Base-by-base conservation (phyloP, 2,797 vertebrate species). In the Miichthys miiuy region DNA sequence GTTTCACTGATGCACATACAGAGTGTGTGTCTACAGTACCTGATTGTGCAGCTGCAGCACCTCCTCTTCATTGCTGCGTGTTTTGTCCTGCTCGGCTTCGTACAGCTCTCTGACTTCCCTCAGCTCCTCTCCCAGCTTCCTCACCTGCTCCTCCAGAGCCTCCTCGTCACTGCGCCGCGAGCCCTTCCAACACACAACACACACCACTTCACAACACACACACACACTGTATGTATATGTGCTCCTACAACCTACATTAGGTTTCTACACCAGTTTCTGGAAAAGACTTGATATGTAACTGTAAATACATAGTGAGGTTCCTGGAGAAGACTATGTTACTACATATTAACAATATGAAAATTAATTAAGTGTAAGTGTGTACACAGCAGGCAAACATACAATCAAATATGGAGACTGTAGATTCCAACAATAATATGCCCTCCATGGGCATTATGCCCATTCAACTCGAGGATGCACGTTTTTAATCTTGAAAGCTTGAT, bases 141-240 rank as follows among this genome's bases (percentile, higher is more conserved):
- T 97, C 89, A 97, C 96, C 92, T 99, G 98, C 52, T 99, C 98
- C 92, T 99, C 97, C 92, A 99, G 95, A 55, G 97, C 96, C 92
- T 99, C 97, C 44, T 99, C 97, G 0, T 99, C 98, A 5, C 97
- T 97, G 87, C 96, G 96, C 72, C 96, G 95, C 23, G 97, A 97
- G 56, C 87, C 96, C 97, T 98, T 96, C 73, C 30, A 90, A 30
- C 80, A 81, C 81, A 76, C 3, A 73, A 68, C 66, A 81, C 70
- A 78, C 70, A 69, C 10, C 30, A 42, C 14, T 20, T 41, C 66
- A 83, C 42, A 62, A 58, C 27, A 72, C 64, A 63, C 38, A 72
- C 38, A 7, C 56, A 17, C 41, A 12, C n/a, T 21, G 27, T 8
- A 8, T 2, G 0, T 20, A 34, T 16, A 9, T 68, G 21, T 6